Evolutionary conservation across 2,113 vertebrate species (phyloP).

Genomic region (Silurus asotus): DNA sequence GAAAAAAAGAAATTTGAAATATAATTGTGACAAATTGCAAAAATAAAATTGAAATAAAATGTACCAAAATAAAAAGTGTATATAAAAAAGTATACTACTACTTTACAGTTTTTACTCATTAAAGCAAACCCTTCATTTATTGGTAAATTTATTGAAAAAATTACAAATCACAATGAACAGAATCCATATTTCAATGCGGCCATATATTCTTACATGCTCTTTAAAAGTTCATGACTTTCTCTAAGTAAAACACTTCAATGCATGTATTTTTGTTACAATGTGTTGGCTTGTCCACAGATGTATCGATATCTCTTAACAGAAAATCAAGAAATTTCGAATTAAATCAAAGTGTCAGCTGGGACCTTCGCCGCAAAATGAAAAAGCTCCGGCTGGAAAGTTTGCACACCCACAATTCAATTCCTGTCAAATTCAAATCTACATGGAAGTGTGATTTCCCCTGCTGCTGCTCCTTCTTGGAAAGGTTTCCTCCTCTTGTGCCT

Average conservation of each 20-base stretch:
- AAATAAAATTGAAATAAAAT: neutral
- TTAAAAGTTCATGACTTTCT: neutral
- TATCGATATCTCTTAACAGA: neutral
- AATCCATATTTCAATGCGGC: neutral
- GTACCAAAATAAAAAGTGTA: neutral
- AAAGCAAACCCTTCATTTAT: neutral
- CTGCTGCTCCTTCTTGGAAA: neutral
- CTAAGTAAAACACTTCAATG: neutral
- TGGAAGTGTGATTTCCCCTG: constrained; percentile 28
- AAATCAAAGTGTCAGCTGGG: neutral
- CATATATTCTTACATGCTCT: neutral
- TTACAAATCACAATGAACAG: neutral
- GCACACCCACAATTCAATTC: constrained; percentile 9
- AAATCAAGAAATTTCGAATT: neutral
- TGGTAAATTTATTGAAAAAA: neutral
- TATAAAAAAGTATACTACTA: neutral
- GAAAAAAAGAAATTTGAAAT: no score
- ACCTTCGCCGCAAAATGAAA: neutral
- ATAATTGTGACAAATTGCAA: no score
- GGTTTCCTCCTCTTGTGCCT: constrained; percentile 31
- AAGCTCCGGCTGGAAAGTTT: neutral
- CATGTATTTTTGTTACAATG: neutral
- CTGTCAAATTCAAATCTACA: constrained; percentile 13
- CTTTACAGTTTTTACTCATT: neutral
- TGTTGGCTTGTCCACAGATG: neutral